Base-by-base conservation (phyloP, 2,797 vertebrate species). In the Poeciliopsis presidionis region DNA sequence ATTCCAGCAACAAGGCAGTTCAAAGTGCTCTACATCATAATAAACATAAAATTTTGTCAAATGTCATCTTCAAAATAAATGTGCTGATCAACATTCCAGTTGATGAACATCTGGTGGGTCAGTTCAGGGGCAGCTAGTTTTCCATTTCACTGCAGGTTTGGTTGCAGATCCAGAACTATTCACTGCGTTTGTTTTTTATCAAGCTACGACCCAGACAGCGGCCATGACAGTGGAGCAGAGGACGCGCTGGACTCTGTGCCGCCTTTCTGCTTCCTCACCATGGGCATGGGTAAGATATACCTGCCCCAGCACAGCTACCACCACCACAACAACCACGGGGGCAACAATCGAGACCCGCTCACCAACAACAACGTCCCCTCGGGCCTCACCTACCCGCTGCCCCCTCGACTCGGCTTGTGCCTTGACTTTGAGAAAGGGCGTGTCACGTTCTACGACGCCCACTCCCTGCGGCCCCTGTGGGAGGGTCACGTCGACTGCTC, bases 281-380 rank as follows among this genome's bases (percentile, higher is more conserved):
- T 99, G 25, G 98, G 98, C 78, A 99, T 99, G 98, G 98, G 98
- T 61, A 99, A 99, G 89, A 97, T 99, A 88, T 95, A 97, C 86
- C 95, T 99, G 80, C 96, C 97, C 0, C 95, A 96, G 57, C 91
- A 93, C 81, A 91, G 57, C 88, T 72, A 91, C 78, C 87, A 92
- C 80, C 89, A 95, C 77, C 84, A 51, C 49, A 22, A 93, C 1
- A 85, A 79, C 36, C 90, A 91, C 0, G 83, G 88, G 39, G 95
- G 93, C 61, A 71, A 89, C 5, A 76, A 18, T 76, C 88, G 95
- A 43, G 95, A 95, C 72, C 89, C 93, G 45, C 90, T 94, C 86
- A 81, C 88, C 88, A 97, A 93, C 16, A 79, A 90, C 86, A 95
- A 94, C 25, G 93, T 0, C 85, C 96, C 94, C 5, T 61, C 90